Conservation (phyloP, 37 sponge, comb jelly and placozoan species). For the Eunapius fragilis region DNA sequence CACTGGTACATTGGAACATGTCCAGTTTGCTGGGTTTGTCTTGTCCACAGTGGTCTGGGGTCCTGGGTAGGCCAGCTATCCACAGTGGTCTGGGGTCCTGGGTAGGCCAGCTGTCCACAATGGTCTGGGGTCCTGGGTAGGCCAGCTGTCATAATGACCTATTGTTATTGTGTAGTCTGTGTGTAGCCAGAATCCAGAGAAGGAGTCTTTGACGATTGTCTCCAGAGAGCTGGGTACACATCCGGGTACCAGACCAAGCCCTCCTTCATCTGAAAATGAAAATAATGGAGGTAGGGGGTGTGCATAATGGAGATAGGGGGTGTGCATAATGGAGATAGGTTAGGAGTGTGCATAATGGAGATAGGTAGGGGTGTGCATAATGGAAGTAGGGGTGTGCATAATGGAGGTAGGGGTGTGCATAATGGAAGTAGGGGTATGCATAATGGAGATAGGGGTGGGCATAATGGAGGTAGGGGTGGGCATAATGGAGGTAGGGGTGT, state of each 20-base stretch:
- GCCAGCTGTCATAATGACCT: not conserved
- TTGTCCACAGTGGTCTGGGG: no score
- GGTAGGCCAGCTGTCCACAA: not conserved
- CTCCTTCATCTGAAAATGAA: not conserved
- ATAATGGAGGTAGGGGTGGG: no score
- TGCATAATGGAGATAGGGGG: no score
- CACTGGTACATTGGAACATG: not conserved
- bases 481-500: no score
- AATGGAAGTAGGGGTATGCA: no score
- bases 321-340: no score
- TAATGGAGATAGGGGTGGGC: no score
- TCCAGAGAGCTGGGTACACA: not conserved
- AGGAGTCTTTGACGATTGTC: not conserved
- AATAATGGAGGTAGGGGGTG: not conserved
- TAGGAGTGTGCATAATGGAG: no score
- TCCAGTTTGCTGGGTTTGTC: not conserved
- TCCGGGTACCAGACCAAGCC: not conserved
- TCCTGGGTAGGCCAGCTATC: no score
- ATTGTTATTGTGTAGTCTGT: not conserved
- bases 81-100: not conserved
- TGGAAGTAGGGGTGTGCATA: no score
- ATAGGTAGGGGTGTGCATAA: no score
- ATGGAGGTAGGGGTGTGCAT: no score
- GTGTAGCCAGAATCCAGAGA: conserved; percentile 40
- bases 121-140: not conserved